These are phyloP conservation scores for Apogon hyalosoma DNA, from an alignment of 2,797 vertebrate genomes.

Conservation along the genomic window DNA sequence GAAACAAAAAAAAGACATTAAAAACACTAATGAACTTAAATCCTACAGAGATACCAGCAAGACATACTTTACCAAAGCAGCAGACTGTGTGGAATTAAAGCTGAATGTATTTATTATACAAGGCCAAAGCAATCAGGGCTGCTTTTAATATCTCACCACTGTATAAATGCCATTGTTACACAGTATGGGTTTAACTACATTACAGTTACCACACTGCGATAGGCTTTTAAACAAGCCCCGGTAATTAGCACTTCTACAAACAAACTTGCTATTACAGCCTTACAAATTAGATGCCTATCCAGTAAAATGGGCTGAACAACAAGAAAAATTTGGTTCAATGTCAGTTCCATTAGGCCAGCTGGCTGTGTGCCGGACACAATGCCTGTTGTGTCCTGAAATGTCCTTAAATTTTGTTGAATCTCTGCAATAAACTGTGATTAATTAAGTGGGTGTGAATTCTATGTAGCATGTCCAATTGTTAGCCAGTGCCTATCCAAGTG, in stretches of 20 bases:
- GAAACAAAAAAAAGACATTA: conserved; percentile 6
- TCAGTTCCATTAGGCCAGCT: conserved; percentile 31
- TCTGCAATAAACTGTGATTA: conserved; percentile 28
- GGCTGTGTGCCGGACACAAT: conserved; percentile 26
- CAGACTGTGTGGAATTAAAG: conserved; percentile 37
- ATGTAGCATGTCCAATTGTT: conserved; percentile 25
- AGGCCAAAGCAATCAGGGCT: conserved; percentile 45
- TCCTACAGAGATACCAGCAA: conserved; percentile 43
- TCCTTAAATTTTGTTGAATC: conserved; percentile 48
- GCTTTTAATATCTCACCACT: conserved; percentile 53
- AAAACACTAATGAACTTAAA: conserved; percentile 28
- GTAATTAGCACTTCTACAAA: conserved; percentile 67
- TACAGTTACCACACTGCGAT: conserved; percentile 52
- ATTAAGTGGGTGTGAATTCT: conserved; percentile 50
- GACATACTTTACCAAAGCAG: conserved; percentile 13
- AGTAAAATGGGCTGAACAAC: conserved; percentile 54
- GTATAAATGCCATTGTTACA: conserved; percentile 48
- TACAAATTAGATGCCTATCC: conserved; percentile 55
- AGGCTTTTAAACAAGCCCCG: conserved; percentile 53
- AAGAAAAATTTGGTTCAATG: conserved; percentile 41
- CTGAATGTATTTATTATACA: conserved; percentile 49
- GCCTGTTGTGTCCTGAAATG: conserved; percentile 34
- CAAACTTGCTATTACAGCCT: conserved; percentile 58
- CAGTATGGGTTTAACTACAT: conserved; percentile 49
- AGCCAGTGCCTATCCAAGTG: conserved; percentile 28